These are phyloP conservation scores for Cyprinodon diabolis DNA, from an alignment of 2,797 vertebrate species.

Conservation along the genomic window DNA sequence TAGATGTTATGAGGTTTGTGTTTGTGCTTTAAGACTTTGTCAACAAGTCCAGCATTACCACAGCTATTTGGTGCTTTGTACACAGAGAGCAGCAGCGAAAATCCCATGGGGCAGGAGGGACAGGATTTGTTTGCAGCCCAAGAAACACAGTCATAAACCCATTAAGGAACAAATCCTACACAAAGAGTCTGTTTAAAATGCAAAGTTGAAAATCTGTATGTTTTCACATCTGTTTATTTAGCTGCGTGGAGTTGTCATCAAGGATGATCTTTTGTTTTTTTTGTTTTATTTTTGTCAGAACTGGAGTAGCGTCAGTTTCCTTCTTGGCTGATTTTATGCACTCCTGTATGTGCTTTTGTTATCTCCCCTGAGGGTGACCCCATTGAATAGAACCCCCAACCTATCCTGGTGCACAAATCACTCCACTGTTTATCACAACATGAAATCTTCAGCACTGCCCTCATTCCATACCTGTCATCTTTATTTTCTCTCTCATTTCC, in stretches of 20 bases:
- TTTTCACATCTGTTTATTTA: background rate
- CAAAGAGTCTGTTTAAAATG: conserved; percentile 7
- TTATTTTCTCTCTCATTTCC: conserved; percentile 27
- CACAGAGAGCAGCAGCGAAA: conserved; percentile 33
- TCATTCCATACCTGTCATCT: conserved; percentile 41
- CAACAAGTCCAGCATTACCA: conserved; percentile 59
- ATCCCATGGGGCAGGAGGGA: conserved; percentile 22
- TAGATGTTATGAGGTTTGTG: conserved; percentile 47
- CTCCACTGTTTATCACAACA: conserved; percentile 37
- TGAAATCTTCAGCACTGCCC: conserved; percentile 28
- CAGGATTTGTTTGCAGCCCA: conserved; percentile 43
- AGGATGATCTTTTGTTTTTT: conserved; percentile 2
- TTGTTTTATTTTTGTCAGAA: conserved; percentile 37
- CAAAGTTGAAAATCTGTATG: conserved; percentile 12
- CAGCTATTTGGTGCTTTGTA: conserved; percentile 50
- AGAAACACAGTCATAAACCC: conserved; percentile 40
- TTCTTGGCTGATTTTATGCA: conserved; percentile 13
- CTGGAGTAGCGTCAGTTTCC: conserved; percentile 15
- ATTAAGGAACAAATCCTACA: conserved; percentile 38
- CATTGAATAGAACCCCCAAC: conserved; percentile 23
- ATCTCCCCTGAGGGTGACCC: conserved; percentile 26
- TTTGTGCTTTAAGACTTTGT: conserved; percentile 64
- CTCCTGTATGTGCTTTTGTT: conserved; percentile 2
- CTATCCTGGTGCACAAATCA: conserved; percentile 23
- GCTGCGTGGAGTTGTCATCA: conserved; percentile 5